These are phyloP conservation scores for Callionymus lyra DNA, from an alignment of 2,113 vertebrate genomes.

Conservation along the genomic window DNA sequence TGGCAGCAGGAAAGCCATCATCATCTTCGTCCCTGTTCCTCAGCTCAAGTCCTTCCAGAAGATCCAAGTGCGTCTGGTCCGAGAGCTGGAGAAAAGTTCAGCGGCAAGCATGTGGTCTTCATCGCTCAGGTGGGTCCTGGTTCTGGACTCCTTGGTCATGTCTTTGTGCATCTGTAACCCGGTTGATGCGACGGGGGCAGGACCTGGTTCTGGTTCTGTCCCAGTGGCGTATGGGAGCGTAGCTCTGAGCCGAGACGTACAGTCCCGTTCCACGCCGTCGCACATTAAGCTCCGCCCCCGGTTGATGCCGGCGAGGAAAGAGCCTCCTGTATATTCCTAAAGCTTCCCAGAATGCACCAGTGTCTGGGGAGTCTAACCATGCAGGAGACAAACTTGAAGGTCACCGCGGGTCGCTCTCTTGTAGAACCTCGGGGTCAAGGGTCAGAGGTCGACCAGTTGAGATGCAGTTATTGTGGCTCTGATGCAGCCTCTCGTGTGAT, in stretches of 20 bases:
- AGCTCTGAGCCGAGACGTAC: conserved; percentile 54
- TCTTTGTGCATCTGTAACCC: background rate
- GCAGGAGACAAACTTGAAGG: conserved; percentile 53
- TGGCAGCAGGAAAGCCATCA: conserved; percentile 91
- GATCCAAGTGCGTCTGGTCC: conserved; percentile 93
- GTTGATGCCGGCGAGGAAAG: conserved; percentile 26
- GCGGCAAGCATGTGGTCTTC: conserved; percentile 96
- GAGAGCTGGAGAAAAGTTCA: conserved; percentile 99
- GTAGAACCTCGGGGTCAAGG: too few relatives aligned
- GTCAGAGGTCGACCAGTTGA: background rate
- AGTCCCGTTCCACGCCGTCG: conserved; percentile 61
- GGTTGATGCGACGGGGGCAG: conserved; percentile 31
- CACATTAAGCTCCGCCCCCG: conserved; percentile 54
- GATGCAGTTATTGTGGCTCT: too few relatives aligned
- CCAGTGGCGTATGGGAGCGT: conserved; percentile 65
- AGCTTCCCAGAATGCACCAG: conserved; percentile 47
- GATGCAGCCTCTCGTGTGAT: too few relatives aligned
- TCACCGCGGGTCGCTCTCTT: too few relatives aligned
- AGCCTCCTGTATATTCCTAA: conserved; percentile 63
- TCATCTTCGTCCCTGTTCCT: conserved; percentile 96
- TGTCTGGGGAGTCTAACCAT: conserved; percentile 63
- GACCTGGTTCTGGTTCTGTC: conserved; percentile 66
- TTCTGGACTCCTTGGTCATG: too few relatives aligned
- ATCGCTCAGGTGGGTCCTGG: conserved; percentile 95
- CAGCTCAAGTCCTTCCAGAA: conserved; percentile 98